Evolutionary conservation across 2,888 invertebrate species (phyloP).

Genomic region (Hyposoter dolosus): DNA sequence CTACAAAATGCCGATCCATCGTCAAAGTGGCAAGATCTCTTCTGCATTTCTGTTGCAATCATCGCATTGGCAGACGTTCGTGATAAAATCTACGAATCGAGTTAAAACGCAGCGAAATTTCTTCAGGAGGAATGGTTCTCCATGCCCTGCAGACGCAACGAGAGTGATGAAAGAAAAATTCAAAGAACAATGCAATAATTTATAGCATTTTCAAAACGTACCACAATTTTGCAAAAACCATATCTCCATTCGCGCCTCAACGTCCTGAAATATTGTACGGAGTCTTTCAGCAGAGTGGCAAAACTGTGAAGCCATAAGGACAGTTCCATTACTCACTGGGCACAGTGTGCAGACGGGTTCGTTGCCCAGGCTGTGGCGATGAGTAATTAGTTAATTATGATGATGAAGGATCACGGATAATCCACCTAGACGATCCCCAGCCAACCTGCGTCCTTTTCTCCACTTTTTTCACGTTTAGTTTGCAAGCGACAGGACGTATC

Average conservation of each 20-base stretch:
- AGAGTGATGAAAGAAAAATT: not conserved
- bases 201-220: not conserved
- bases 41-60: too few relatives aligned
- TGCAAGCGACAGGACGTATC: constrained; percentile 17
- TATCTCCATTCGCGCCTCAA: not conserved
- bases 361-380: constrained; percentile 26
- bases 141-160: not conserved
- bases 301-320: constrained; percentile 9
- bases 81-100: too few relatives aligned
- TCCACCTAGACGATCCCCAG: not conserved
- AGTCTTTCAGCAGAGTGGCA: not conserved
- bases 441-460: constrained; percentile 12
- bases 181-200: not conserved
- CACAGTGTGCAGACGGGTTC: not conserved
- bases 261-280: not conserved
- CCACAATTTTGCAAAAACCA: not conserved
- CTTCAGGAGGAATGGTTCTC: too few relatives aligned
- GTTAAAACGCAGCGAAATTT: too few relatives aligned
- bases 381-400: constrained; percentile 55
- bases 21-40: not conserved
- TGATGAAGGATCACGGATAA: constrained; percentile 40
- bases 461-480: constrained; percentile 14
- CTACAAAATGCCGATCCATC: not conserved
- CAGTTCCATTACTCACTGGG: constrained; percentile 12
- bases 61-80: too few relatives aligned